Conservation (phyloP, 2,888 invertebrate genomes). For the Sphecodes monilicornis region DNA sequence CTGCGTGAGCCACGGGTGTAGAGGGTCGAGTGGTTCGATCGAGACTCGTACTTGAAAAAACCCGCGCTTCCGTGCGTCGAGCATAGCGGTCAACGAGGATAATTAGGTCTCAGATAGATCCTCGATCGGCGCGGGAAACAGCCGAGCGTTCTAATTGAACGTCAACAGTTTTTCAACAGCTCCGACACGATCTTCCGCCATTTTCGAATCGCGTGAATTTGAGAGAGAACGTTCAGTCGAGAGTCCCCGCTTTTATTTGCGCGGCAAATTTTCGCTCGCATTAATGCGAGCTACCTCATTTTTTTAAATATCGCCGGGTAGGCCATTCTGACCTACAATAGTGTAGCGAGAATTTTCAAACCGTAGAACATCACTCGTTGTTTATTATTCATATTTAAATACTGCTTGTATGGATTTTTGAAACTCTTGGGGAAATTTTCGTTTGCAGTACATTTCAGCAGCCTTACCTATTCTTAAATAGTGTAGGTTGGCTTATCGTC, state of each 20-base stretch:
- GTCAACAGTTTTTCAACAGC: neutral
- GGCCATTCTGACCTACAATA: neutral
- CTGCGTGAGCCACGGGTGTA: neutral
- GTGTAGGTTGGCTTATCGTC: neutral
- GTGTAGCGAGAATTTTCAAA: neutral
- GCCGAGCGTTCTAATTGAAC: conserved; percentile 29
- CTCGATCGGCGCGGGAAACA: conserved; percentile 31
- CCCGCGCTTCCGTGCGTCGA: conserved; percentile 17
- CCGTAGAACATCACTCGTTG: neutral
- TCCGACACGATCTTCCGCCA: neutral
- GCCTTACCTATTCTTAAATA: neutral
- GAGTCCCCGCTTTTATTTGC: neutral
- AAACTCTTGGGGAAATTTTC: neutral
- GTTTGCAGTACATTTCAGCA: too few relatives aligned
- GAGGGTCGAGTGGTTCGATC: conserved; percentile 28
- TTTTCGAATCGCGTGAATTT: neutral
- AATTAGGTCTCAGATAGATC: conserved; percentile 40
- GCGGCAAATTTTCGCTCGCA: neutral
- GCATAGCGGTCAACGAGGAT: conserved; percentile 51
- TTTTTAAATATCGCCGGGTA: neutral
- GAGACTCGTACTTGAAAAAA: neutral
- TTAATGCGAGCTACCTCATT: neutral
- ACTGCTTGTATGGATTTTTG: neutral
- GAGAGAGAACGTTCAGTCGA: neutral
- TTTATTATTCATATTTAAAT: neutral